phyloP scores from a whole-genome alignment of 2,113 vertebrate genomes.

The Pitta sordida region DNA sequence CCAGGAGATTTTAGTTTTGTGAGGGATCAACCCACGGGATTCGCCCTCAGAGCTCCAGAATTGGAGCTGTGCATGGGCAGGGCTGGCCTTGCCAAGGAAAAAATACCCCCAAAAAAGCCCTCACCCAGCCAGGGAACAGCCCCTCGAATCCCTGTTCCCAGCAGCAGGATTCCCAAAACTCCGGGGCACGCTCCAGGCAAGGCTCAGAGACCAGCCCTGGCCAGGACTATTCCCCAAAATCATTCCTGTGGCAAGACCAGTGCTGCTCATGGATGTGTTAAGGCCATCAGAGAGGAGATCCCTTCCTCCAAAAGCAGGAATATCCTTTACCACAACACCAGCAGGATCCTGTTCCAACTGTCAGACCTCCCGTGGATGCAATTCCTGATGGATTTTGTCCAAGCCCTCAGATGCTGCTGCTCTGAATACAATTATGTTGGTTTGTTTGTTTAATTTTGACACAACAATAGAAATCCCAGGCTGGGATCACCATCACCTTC shows the following conservation, averaged over 20 bases:
- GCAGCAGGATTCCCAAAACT: not conserved
- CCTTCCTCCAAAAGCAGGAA: not conserved
- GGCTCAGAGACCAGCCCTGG: not conserved
- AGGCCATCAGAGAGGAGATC: not conserved
- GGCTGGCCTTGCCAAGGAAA: no score
- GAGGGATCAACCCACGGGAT: not conserved
- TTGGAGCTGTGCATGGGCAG: not conserved
- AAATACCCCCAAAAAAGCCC: not conserved
- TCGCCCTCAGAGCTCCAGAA: not conserved
- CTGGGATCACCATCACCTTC: not conserved
- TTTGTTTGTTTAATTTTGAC: not conserved
- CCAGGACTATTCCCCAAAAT: not conserved
- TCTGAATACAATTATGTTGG: not conserved
- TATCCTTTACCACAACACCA: accelerated
- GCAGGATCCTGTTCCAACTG: not conserved
- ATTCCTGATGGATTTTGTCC: not conserved
- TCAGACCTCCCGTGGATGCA: not conserved
- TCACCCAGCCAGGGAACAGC: not conserved
- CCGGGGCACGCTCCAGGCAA: accelerated
- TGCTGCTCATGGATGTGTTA: accelerated
- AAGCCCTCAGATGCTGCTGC: not conserved
- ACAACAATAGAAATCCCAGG: not conserved
- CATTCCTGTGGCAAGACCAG: not conserved
- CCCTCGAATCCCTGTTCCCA: not conserved
- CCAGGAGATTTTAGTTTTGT: not conserved